phyloP scores from a whole-genome alignment of 35 echinoderm and acorn worm genomes.

The Apostichopus japonicus region DNA sequence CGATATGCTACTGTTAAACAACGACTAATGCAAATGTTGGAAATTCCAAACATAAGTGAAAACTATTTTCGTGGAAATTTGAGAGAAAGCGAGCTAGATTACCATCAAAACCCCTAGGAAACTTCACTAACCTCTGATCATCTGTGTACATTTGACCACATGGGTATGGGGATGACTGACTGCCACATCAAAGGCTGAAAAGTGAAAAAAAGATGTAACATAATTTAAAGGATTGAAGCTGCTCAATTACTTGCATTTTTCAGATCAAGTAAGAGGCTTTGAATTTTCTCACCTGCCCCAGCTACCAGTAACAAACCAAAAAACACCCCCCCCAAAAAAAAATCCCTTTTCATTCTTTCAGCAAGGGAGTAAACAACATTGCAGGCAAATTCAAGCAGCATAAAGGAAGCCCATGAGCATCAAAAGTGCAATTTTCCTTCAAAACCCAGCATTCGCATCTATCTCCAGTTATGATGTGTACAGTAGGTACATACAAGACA shows the following conservation, averaged over 20 bases:
- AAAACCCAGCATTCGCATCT: too few species aligned
- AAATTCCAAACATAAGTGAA: background rate
- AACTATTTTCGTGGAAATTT: too few species aligned
- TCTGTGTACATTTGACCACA: conserved; percentile 99
- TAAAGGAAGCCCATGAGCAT: too few species aligned
- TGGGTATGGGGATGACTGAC: conserved; percentile 97
- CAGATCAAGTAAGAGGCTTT: background rate
- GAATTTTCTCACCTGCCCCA: background rate
- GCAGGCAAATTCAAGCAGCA: background rate
- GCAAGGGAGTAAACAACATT: background rate
- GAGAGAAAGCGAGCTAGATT: background rate
- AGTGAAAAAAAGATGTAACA: background rate
- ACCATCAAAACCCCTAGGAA: background rate
- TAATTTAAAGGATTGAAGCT: too few species aligned
- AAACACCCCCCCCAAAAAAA: too few species aligned
- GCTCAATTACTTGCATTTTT: background rate
- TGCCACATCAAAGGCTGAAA: conserved; percentile 92
- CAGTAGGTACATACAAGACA: too few species aligned
- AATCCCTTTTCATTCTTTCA: background rate
- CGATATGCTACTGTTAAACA: background rate
- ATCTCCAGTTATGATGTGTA: too few species aligned
- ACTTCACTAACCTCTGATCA: conserved; percentile 95
- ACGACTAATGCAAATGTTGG: background rate
- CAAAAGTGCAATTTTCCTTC: too few species aligned
- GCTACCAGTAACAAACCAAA: too few species aligned